Conservation (phyloP, 2,797 vertebrate species). For the Chloroceryle inda region DNA sequence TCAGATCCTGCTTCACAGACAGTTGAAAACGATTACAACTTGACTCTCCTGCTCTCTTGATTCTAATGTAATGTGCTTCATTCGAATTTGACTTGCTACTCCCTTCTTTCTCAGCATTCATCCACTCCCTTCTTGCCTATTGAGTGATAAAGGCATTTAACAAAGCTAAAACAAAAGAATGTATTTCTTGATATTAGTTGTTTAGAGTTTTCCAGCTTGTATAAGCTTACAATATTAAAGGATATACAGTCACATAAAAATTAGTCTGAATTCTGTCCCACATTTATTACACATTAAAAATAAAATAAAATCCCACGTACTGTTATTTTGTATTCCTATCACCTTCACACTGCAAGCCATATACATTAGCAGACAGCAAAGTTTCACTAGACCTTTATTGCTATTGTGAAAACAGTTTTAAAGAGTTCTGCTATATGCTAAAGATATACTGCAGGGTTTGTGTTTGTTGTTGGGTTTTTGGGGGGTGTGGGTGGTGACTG, state of each 20-base stretch:
- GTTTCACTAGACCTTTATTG: conserved; percentile 8
- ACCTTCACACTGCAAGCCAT: neutral
- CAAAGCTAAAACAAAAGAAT: neutral
- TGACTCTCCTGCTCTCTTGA: neutral
- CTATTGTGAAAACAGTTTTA: neutral
- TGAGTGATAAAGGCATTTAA: neutral
- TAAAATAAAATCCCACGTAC: neutral
- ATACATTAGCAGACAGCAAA: neutral
- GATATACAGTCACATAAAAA: neutral
- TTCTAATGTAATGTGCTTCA: neutral
- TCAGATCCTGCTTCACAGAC: neutral
- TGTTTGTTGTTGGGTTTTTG: neutral
- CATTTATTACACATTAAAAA: conserved; percentile 43
- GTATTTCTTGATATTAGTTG: neutral
- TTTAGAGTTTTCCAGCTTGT: neutral
- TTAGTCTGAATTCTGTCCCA: neutral
- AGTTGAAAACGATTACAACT: neutral
- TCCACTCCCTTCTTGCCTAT: neutral
- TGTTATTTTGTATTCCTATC: neutral
- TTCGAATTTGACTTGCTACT: neutral
- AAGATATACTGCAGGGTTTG: neutral
- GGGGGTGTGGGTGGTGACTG: neutral
- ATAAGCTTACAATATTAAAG: neutral
- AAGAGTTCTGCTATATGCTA: neutral
- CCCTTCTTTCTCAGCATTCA: neutral